Base-by-base conservation (phyloP, 2,113 vertebrate species). In the Gnathonemus echidnorhynchus region DNA sequence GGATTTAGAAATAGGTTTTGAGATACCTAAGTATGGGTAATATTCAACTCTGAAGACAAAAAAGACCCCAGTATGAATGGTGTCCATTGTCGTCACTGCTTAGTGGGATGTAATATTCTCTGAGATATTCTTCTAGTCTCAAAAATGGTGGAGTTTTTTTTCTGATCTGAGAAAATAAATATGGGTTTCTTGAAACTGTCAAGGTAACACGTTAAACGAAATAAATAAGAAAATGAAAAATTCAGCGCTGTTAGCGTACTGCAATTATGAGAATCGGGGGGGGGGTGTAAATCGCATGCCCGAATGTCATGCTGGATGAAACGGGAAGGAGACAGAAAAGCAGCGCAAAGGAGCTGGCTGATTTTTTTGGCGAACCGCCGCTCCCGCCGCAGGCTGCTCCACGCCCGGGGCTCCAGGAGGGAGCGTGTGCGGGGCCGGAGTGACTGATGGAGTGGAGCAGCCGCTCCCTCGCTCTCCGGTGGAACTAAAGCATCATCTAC, bases 1-100 rank as follows among this genome's bases (percentile, higher is more conserved):
- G 52, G 88, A 91, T 91, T 86, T 85, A 87, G 90, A 77, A 62
- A 27, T 77, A 10, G 15, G 35, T 80, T 80, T 80, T 6, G 24
- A 31, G 35, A 49, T 15, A 83, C n/a, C 21, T 21, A 31, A 77
- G 89, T 27, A 45, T 27, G n/a, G 31, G 27, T 50, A 35, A 62
- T 62, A 24, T 42, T 53, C 49, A 39, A 45, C 89, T 45, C 42
- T 0, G 17, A 52, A 58, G 56, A 85, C 77, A 58, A 62, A 58
- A 17, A 84, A 87, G 46, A 31, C 0, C n/a, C 58, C 58, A 66
- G n/a, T 77, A 56, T 80, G 88, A 89, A 89, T 89, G 35, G 46
- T 50, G 35, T 88, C 88, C 62, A 46, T 56, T 88, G 90, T 89
- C 77, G 77, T 58, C 88, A 24, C 27, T 58, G 48, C 42, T 80